Percentiles rank a stretch among this genome's conserved stretches.
These are phyloP conservation scores for Danaus melanippus DNA, from an alignment of 1,140 invertebrate genomes.

Conservation along the genomic window DNA sequence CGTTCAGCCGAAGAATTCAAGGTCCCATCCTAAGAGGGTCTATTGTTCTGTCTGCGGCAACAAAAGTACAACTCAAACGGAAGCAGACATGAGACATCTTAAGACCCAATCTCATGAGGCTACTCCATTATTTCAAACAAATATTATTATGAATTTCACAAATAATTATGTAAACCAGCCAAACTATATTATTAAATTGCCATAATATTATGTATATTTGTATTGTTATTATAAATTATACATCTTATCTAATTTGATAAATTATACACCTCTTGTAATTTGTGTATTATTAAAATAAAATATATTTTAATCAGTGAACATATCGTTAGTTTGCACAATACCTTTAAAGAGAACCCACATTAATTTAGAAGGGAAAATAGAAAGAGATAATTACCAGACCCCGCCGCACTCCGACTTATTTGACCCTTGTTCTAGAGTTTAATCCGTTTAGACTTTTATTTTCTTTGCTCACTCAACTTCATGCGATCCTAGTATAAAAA, in stretches of 20 bases:
- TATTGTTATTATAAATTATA: too few relatives aligned
- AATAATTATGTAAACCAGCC: too few relatives aligned
- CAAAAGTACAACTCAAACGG: conserved; percentile 2
- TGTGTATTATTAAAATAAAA: too few relatives aligned
- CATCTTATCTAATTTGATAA: too few relatives aligned
- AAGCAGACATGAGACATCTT: conserved; percentile 10
- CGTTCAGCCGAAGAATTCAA: conserved; percentile 20
- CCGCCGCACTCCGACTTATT: conserved; percentile 16
- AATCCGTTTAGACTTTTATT: conserved; percentile 69
- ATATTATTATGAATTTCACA: too few relatives aligned
- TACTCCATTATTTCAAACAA: too few relatives aligned
- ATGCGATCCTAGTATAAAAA: conserved; percentile 25
- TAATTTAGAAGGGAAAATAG: conserved; percentile 64
- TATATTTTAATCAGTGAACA: too few relatives aligned
- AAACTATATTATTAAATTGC: too few relatives aligned
- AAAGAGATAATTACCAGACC: conserved; percentile 57
- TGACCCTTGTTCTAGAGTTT: conserved; percentile 53
- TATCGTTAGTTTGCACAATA: conserved; percentile 12
- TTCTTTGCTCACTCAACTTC: conserved; percentile 51
- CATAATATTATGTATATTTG: too few relatives aligned
- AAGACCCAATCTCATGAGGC: too few relatives aligned
- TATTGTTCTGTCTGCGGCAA: conserved; percentile 13
- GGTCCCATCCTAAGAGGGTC: conserved; percentile 21
- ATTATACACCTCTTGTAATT: too few relatives aligned
- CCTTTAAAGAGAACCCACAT: conserved; percentile 42